Percentiles rank a stretch among this genome's conserved stretches.
Evolutionary conservation across 2,888 invertebrate genomes (phyloP).

Genomic region (Pristionchus arcanus): DNA sequence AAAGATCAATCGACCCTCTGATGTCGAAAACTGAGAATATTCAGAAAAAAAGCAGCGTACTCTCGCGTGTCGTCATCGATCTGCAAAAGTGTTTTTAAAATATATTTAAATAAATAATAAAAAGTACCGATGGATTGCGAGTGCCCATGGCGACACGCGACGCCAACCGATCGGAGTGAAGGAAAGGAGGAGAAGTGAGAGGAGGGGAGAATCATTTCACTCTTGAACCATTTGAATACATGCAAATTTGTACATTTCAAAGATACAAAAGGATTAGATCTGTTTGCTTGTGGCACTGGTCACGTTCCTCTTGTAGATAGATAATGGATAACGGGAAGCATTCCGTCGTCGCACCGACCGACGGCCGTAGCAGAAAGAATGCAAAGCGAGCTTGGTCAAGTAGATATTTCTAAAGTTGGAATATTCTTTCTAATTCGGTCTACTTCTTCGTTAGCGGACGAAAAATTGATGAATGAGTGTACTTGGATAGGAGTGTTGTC

Average conservation of each 20-base stretch:
- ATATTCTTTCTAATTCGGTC: too few relatives aligned
- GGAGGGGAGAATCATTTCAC: neutral
- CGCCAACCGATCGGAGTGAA: neutral
- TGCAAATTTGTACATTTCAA: neutral
- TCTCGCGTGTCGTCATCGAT: slow-evolving; percentile 36
- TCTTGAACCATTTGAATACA: neutral
- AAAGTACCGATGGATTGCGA: neutral
- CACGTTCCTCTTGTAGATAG: too few relatives aligned
- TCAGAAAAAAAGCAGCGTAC: neutral
- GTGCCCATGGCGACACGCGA: neutral
- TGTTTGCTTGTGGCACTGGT: too few relatives aligned
- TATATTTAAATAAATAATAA: neutral
- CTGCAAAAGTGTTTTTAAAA: neutral
- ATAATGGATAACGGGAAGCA: too few relatives aligned
- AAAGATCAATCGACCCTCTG: neutral
- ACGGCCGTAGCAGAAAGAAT: too few relatives aligned
- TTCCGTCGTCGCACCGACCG: too few relatives aligned
- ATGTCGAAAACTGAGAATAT: neutral
- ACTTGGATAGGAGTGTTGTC: too few relatives aligned
- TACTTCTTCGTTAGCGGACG: too few relatives aligned
- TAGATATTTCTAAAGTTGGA: too few relatives aligned
- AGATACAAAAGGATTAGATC: neutral
- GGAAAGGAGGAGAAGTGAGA: neutral
- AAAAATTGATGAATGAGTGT: too few relatives aligned
- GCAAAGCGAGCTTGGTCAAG: too few relatives aligned